Conservation (phyloP, 2,888 invertebrate genomes). For the Iphiclides podalirius region DNA sequence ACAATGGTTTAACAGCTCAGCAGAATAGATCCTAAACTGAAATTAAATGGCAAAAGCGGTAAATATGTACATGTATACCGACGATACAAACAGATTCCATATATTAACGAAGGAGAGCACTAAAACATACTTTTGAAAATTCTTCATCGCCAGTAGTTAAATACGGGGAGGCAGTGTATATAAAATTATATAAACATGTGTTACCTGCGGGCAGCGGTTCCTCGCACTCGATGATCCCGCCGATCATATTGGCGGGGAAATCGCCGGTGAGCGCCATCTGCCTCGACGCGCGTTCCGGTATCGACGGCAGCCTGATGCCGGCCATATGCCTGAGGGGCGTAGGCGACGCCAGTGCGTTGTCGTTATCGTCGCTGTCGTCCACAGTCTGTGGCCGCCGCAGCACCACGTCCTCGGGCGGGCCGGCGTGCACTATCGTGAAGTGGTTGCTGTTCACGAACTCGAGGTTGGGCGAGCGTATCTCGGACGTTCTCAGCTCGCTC, state of each 20-base stretch:
- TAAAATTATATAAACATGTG: no score
- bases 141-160: no score
- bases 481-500: slow-evolving; percentile 71
- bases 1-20: no score
- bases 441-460: slow-evolving; percentile 80
- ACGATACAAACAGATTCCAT: no score
- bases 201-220: slow-evolving; percentile 93
- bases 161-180: no score
- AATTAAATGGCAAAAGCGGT: no score
- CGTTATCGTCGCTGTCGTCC: slow-evolving; percentile 66
- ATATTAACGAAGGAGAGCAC: no score
- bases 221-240: slow-evolving; percentile 82
- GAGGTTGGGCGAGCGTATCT: slow-evolving; percentile 75
- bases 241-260: slow-evolving; percentile 77
- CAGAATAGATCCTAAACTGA: no score
- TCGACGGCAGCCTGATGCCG: slow-evolving; percentile 88
- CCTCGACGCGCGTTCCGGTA: slow-evolving; percentile 85
- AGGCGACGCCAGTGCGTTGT: slow-evolving; percentile 76
- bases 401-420: slow-evolving; percentile 72
- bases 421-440: slow-evolving; percentile 75
- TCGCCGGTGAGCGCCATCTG: slow-evolving; percentile 79
- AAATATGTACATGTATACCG: no score
- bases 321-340: slow-evolving; percentile 84
- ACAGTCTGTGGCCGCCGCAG: slow-evolving; percentile 62
- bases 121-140: no score